Evolutionary conservation across 2,797 vertebrate genomes (phyloP).

Genomic region (Enteromius argenteus): DNA sequence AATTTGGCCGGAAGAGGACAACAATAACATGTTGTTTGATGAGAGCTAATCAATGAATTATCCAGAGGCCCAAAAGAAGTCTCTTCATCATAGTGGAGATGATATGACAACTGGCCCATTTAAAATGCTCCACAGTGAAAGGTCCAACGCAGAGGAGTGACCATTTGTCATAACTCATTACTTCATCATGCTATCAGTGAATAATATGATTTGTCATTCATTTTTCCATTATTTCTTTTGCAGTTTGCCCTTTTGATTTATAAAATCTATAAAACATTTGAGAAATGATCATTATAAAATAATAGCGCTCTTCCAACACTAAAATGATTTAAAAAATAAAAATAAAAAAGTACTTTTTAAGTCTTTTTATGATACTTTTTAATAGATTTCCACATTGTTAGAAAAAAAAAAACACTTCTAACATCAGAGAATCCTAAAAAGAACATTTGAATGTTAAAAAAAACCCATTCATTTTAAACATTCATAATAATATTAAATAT

Average conservation of each 20-base stretch:
- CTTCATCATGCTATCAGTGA: conserved; percentile 48
- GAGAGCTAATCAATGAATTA: conserved; percentile 46
- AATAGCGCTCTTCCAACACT: neutral
- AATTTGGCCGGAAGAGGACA: conserved; percentile 24
- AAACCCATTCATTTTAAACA: neutral
- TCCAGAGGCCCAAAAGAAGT: conserved; percentile 24
- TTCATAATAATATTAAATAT: neutral
- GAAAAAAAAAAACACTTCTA: neutral
- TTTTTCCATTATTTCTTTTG: conserved; percentile 16
- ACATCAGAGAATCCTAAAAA: neutral
- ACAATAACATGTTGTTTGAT: conserved; percentile 50
- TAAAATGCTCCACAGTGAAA: conserved; percentile 38
- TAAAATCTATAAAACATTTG: neutral
- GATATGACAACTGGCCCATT: conserved; percentile 43
- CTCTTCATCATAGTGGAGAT: conserved; percentile 46
- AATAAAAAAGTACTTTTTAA: neutral
- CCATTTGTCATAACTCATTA: conserved; percentile 54
- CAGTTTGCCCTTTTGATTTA: neutral
- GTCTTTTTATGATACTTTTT: neutral
- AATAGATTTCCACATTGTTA: neutral
- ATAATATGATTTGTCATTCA: neutral
- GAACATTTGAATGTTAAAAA: neutral
- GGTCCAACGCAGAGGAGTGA: conserved; percentile 44
- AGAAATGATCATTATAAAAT: neutral
- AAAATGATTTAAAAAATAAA: neutral